A percentile compares a stretch with the other conserved stretches of the same genome.
phyloP scores from a whole-genome alignment of 2,797 vertebrate species.

The Monodelphis domestica region DNA sequence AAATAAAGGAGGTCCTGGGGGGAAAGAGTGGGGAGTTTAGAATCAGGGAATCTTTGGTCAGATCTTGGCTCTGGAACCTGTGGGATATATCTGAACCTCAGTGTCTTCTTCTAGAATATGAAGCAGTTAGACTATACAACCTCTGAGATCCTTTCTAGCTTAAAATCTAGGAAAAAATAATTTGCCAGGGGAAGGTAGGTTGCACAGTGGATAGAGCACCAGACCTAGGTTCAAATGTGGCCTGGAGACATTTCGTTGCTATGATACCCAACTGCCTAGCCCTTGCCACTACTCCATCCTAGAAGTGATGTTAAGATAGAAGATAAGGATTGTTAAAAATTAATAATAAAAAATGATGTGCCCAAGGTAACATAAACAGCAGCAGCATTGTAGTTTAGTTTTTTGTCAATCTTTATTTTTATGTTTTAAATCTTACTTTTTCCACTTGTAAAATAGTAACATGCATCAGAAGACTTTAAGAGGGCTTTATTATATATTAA shows the following conservation, averaged over 20 bases:
- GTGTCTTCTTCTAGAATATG: background rate
- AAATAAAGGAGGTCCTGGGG: background rate
- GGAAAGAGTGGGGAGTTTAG: background rate
- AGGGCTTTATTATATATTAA: conserved; percentile 69
- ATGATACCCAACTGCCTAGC: no score
- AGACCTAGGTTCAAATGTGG: no score
- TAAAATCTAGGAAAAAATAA: background rate
- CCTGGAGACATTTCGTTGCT: no score
- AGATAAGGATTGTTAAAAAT: no score
- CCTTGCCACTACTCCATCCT: no score
- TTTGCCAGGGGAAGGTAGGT: no score
- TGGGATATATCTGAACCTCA: background rate
- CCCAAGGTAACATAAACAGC: background rate
- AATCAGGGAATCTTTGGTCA: background rate
- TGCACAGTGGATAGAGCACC: no score
- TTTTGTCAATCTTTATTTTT: conserved; percentile 40
- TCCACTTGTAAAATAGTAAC: conserved; percentile 32
- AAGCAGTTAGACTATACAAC: background rate
- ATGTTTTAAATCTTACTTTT: conserved; percentile 49
- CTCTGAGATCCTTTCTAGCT: background rate
- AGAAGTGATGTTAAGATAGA: no score
- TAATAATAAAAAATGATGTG: background rate
- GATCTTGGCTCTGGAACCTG: background rate
- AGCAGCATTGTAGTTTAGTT: conserved; percentile 57
- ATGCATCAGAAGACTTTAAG: conserved; percentile 59